Evolutionary conservation across 1,140 invertebrate genomes (phyloP).

Genomic region (Brachionus asplanchnoidis): DNA sequence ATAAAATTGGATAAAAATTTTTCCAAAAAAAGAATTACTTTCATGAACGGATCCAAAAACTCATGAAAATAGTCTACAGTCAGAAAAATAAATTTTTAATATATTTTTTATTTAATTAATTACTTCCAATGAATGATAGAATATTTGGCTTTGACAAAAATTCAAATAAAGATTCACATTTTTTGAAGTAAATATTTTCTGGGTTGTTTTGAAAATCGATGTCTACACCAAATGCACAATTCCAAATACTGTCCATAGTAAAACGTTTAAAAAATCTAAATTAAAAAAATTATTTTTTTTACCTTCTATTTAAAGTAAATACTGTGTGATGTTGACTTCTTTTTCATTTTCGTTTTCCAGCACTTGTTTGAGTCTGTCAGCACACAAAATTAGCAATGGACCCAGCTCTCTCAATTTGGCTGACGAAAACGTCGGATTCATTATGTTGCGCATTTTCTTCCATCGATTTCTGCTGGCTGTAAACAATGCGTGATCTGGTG

Average conservation of each 20-base stretch:
- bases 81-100: neutral
- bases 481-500: constrained; percentile 44
- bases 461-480: constrained; percentile 55
- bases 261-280: constrained; percentile 14
- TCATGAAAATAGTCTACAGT: neutral
- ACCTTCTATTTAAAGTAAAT: constrained; percentile 11
- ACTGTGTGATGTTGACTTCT: constrained; percentile 49
- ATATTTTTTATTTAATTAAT: neutral
- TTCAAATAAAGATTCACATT: neutral
- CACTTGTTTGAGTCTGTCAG: constrained; percentile 47
- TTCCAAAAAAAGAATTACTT: neutral
- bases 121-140: neutral
- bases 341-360: constrained; percentile 44
- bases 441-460: constrained; percentile 61
- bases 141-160: neutral
- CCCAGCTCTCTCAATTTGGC: constrained; percentile 60
- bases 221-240: constrained; percentile 15
- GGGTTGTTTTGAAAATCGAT: constrained; percentile 19
- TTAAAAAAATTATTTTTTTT: too few relatives aligned
- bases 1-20: neutral
- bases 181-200: constrained; percentile 16
- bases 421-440: constrained; percentile 62
- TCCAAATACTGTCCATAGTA: constrained; percentile 40
- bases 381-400: constrained; percentile 48
- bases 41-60: neutral